Base-by-base conservation (phyloP, 2,888 invertebrate genomes). In the Hedya salicella region DNA sequence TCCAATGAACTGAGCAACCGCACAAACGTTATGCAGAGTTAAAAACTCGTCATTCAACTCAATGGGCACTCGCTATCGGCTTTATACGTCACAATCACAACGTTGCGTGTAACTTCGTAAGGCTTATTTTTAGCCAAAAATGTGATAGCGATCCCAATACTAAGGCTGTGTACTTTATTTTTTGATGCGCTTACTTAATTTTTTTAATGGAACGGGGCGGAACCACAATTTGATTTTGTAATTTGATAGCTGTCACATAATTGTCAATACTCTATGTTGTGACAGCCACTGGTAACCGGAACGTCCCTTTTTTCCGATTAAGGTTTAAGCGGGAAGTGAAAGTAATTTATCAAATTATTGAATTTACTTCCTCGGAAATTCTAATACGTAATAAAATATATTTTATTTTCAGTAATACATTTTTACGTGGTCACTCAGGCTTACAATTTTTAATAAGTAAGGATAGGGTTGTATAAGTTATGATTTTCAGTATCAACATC, bases 41-140 rank as follows among this genome's bases (percentile, higher is more conserved):
- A 17, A 62, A 59, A 65, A 65, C 52, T 65, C 57, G 64, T 53
- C 65, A 53, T 62, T 42, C 61, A 42, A 68, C 61, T 49, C 36
- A 30, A 46, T 40, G 17, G 52, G 59, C 52, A 44, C 50, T 59
- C 39, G 44, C 32, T 50, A 50, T 49, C 65, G 40, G 40, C 48
- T 25, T 59, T 65, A 36, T 50, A 50, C 65, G 65, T 60, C 60
- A 66, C 48, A 17, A n/a, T 60, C 60, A 66, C 48, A 17, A n/a
- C 42, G 39, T 39, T 25, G 25, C 25, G 25, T 17, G 39, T 25
- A n/a, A 3, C 48, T 5, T 36, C 36, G 36, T 36, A 11, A 1
- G 9, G 36, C 36, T 11, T 6, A 36, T 36, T 36, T 1, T 36
- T 11, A 36, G 2, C 11, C 6, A 8, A 36, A 36, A 36, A 9